Evolutionary conservation across 2,113 vertebrate genomes (phyloP).

Genomic region (Strix uralensis): DNA sequence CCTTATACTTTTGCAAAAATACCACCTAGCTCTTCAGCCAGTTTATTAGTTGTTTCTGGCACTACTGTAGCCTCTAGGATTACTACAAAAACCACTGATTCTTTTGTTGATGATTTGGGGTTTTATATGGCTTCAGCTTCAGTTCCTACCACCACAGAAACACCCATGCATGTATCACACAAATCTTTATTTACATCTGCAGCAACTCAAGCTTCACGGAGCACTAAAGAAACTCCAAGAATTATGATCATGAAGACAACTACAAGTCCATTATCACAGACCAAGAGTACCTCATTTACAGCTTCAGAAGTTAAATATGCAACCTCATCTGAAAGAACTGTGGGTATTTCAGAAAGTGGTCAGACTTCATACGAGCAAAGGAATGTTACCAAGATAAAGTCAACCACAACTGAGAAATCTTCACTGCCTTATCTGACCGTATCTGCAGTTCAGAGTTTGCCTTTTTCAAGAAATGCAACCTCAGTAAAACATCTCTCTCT

Average conservation of each 20-base stretch:
- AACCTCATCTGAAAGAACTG: slow-evolving; percentile 1
- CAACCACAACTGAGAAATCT: background rate
- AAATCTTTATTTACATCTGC: slow-evolving; percentile 8
- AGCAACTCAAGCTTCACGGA: background rate
- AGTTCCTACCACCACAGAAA: slow-evolving; percentile 12
- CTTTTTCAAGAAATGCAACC: slow-evolving; percentile 2
- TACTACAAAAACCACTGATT: background rate
- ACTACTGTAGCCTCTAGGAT: background rate
- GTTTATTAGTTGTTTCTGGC: slow-evolving; percentile 8
- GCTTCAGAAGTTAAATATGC: slow-evolving; percentile 28
- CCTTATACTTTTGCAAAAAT: slow-evolving; percentile 28
- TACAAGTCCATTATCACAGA: background rate
- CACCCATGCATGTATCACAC: background rate
- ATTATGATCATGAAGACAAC: background rate
- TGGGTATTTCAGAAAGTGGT: background rate
- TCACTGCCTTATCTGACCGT: background rate
- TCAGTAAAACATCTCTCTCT: slow-evolving; percentile 10
- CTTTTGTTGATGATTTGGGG: background rate
- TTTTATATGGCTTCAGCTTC: slow-evolving; percentile 1
- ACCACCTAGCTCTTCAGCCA: background rate
- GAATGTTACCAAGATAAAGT: background rate
- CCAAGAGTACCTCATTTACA: background rate
- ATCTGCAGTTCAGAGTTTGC: background rate
- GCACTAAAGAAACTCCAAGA: background rate
- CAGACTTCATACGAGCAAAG: background rate